Conservation (phyloP, 53 echinoderm and acorn worm species). For the Crossaster papposus region DNA sequence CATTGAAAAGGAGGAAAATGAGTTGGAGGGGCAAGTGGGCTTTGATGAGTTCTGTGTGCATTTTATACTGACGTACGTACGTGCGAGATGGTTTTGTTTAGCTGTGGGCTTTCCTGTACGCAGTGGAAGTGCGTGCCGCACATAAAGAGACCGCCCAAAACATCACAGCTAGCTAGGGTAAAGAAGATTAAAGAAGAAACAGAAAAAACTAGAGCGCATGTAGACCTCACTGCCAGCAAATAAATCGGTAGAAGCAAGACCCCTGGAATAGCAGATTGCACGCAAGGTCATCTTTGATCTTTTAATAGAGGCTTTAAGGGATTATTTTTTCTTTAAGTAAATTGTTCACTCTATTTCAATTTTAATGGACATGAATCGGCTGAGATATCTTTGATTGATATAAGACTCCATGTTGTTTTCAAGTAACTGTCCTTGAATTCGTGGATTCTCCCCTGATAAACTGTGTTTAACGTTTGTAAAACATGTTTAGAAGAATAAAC, state of each 20-base stretch:
- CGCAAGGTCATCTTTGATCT: background rate
- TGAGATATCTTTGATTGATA: too few species aligned
- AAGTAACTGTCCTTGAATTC: too few species aligned
- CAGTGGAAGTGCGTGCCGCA: background rate
- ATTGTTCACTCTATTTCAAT: background rate
- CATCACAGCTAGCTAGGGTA: background rate
- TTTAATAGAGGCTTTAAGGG: background rate
- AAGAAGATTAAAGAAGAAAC: background rate
- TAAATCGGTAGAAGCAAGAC: background rate
- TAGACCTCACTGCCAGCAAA: background rate
- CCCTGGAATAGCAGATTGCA: background rate
- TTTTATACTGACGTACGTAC: too few species aligned
- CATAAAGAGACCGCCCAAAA: background rate
- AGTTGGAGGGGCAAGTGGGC: background rate
- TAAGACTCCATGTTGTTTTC: too few species aligned
- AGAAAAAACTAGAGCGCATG: background rate
- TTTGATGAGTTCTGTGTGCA: too few species aligned
- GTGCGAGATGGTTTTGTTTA: background rate
- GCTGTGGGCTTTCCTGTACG: background rate
- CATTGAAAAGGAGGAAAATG: background rate
- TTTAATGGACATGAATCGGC: background rate
- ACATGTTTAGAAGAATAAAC: too few species aligned
- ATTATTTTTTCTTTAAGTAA: background rate
- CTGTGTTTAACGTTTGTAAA: too few species aligned
- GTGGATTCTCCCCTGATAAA: too few species aligned